phyloP scores from a whole-genome alignment of 2,797 vertebrate genomes.

The Adrianichthys oophorus region DNA sequence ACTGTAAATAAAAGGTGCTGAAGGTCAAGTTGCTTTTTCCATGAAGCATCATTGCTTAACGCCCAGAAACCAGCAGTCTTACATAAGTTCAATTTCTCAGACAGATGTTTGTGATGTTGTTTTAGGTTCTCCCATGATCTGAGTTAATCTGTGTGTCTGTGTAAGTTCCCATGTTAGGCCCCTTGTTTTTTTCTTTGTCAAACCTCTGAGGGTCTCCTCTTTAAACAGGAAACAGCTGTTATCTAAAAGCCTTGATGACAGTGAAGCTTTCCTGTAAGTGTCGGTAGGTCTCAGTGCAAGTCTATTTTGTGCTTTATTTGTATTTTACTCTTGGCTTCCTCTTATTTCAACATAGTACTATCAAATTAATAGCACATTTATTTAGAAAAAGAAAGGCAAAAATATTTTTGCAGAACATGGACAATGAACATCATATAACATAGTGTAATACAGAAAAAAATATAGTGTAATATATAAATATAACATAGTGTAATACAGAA shows the following conservation, averaged over 20 bases:
- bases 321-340: background rate
- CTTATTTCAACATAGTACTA: too few relatives aligned
- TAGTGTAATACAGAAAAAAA: constrained; percentile 10
- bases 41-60: constrained; percentile 14
- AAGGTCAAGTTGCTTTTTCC: constrained; percentile 29
- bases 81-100: constrained; percentile 24
- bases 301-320: constrained; percentile 2
- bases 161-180: constrained; percentile 28
- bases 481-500: constrained; percentile 13
- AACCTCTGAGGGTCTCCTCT: constrained; percentile 43
- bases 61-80: constrained; percentile 11
- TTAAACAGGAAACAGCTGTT: constrained; percentile 74
- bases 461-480: too few relatives aligned
- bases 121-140: constrained; percentile 42
- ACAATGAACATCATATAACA: background rate
- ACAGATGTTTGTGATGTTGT: constrained; percentile 56
- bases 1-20: background rate
- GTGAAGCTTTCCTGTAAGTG: constrained; percentile 55
- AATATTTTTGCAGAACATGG: too few relatives aligned
- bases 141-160: constrained; percentile 14
- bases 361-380: too few relatives aligned
- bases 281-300: constrained; percentile 10
- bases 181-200: constrained; percentile 37
- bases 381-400: too few relatives aligned
- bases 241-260: constrained; percentile 64